Percentiles rank a stretch among this genome's conserved stretches.
Evolutionary conservation across 2,888 invertebrate species (phyloP).

Genomic region (Apomyelois bistriatella): DNA sequence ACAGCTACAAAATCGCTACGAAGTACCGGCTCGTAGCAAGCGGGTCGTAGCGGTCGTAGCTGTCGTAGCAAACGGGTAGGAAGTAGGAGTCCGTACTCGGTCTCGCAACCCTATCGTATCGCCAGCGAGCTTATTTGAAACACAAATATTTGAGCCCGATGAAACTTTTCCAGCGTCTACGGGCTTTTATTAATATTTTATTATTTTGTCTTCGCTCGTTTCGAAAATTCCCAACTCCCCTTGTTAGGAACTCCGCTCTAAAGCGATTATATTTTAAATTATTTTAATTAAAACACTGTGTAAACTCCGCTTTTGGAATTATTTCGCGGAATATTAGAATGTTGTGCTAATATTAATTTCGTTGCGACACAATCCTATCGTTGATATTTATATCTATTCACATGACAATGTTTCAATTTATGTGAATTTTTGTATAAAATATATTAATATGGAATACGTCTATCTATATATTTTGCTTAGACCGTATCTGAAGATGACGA

Average conservation of each 20-base stretch:
- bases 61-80: slow-evolving; percentile 11
- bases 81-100: slow-evolving; percentile 41
- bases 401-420: too few species aligned
- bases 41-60: neutral
- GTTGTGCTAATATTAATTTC: slow-evolving; percentile 26
- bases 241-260: slow-evolving; percentile 71
- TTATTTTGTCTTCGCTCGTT: slow-evolving; percentile 78
- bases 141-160: slow-evolving; percentile 73
- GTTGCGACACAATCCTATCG: slow-evolving; percentile 8
- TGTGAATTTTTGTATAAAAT: too few species aligned
- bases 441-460: too few species aligned
- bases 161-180: slow-evolving; percentile 75
- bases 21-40: neutral
- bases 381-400: neutral
- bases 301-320: slow-evolving; percentile 54
- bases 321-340: slow-evolving; percentile 45
- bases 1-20: neutral
- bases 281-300: slow-evolving; percentile 79
- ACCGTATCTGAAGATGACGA: too few species aligned
- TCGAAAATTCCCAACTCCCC: slow-evolving; percentile 71
- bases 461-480: too few species aligned
- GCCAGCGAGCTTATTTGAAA: slow-evolving; percentile 72
- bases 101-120: slow-evolving; percentile 64
- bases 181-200: slow-evolving; percentile 79
- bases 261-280: slow-evolving; percentile 80